These are phyloP conservation scores for Bucorvus abyssinicus DNA, from an alignment of 2,797 vertebrate species.

Conservation along the genomic window DNA sequence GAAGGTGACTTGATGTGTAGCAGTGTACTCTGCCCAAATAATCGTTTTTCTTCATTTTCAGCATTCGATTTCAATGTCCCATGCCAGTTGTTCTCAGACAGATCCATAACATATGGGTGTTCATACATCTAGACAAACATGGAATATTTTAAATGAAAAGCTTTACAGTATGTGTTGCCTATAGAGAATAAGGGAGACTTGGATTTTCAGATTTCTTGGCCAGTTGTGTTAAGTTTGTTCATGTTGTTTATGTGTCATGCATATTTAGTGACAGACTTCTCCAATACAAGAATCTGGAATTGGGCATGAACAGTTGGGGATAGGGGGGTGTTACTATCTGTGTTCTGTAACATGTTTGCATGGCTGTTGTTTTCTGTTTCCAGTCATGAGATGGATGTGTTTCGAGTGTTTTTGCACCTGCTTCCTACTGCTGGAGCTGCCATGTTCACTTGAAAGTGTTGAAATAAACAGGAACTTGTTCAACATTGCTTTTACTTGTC, in stretches of 20 bases:
- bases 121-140: neutral
- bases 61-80: neutral
- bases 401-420: neutral
- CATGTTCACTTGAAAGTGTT: neutral
- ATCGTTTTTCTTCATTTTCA: neutral
- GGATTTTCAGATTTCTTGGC: neutral
- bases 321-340: neutral
- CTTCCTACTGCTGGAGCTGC: neutral
- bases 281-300: neutral
- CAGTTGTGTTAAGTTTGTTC: neutral
- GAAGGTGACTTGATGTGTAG: neutral
- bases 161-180: neutral
- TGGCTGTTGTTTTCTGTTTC: neutral
- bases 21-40: neutral
- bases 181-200: neutral
- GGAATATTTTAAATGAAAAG: neutral
- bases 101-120: neutral
- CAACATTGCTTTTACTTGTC: neutral
- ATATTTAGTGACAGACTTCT: neutral
- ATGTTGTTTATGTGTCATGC: neutral
- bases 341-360: neutral
- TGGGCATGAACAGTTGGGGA: neutral
- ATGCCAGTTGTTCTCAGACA: neutral
- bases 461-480: neutral
- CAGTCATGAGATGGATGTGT: neutral